phyloP scores from a whole-genome alignment of 2,113 vertebrate genomes.

The Gallinago media region DNA sequence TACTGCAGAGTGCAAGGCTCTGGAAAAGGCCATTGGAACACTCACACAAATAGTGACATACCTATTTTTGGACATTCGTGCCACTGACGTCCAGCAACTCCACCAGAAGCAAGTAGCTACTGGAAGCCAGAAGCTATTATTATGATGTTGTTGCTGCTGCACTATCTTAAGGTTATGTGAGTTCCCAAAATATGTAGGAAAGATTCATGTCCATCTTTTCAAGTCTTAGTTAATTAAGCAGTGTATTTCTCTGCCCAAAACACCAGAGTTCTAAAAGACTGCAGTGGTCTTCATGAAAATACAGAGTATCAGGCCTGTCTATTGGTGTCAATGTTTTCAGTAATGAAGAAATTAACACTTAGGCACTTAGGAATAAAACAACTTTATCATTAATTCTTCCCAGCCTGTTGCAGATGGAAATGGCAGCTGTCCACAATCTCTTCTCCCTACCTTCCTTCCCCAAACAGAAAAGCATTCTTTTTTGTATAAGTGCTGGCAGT shows the following conservation, averaged over 20 bases:
- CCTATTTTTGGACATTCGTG: fast-evolving
- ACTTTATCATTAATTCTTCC: neutral
- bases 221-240: neutral
- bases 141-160: neutral
- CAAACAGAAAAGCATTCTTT: neutral
- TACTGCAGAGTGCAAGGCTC: neutral
- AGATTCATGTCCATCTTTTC: neutral
- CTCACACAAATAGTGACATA: neutral
- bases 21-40: neutral
- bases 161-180: neutral
- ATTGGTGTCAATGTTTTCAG: neutral
- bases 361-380: neutral
- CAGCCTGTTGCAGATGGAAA: neutral
- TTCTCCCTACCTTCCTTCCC: neutral
- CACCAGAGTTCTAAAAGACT: neutral
- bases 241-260: neutral
- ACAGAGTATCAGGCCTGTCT: neutral
- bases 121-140: neutral
- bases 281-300: slow-evolving; percentile 22
- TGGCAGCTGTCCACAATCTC: neutral
- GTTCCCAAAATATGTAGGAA: neutral
- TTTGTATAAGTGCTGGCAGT: neutral
- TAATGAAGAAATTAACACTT: neutral
- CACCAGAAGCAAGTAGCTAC: neutral
- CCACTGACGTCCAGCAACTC: neutral